Evolutionary conservation across 2,888 invertebrate genomes (phyloP).

Genomic region (Ichneumon xanthorius): DNA sequence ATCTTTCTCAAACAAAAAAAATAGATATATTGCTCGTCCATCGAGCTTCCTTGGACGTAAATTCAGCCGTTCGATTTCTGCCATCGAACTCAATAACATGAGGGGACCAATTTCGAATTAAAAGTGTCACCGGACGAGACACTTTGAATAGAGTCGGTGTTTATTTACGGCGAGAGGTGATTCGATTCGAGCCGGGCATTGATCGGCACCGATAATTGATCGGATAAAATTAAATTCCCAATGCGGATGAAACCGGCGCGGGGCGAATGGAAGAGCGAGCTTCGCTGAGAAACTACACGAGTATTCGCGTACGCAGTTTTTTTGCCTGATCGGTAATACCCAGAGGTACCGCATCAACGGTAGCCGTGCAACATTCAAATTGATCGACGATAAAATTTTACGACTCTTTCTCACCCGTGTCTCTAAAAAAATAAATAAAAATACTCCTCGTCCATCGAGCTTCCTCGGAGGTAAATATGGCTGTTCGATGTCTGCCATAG

Average conservation of each 20-base stretch:
- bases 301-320: background rate
- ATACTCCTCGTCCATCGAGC: conserved; percentile 3
- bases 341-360: conserved; percentile 1
- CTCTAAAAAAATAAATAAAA: conserved; percentile 11
- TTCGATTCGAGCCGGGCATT: conserved; percentile 15
- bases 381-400: conserved; percentile 45
- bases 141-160: conserved; percentile 30
- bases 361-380: conserved; percentile 23
- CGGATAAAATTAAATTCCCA: background rate
- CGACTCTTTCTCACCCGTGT: too few species aligned
- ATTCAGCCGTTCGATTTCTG: conserved; percentile 5
- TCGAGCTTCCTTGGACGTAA: background rate
- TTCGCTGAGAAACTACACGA: background rate
- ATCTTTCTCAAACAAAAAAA: background rate
- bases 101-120: conserved; percentile 33
- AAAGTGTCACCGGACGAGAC: conserved; percentile 10
- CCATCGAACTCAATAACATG: conserved; percentile 28
- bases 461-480: conserved; percentile 17
- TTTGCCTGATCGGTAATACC: background rate
- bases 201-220: conserved; percentile 13
- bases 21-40: background rate
- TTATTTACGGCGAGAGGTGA: conserved; percentile 26
- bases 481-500: conserved; percentile 7
- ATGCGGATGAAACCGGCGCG: background rate
- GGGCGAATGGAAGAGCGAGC: background rate